Evolutionary conservation across 2,888 invertebrate genomes (phyloP).

Genomic region (Invenusta paracnida): DNA sequence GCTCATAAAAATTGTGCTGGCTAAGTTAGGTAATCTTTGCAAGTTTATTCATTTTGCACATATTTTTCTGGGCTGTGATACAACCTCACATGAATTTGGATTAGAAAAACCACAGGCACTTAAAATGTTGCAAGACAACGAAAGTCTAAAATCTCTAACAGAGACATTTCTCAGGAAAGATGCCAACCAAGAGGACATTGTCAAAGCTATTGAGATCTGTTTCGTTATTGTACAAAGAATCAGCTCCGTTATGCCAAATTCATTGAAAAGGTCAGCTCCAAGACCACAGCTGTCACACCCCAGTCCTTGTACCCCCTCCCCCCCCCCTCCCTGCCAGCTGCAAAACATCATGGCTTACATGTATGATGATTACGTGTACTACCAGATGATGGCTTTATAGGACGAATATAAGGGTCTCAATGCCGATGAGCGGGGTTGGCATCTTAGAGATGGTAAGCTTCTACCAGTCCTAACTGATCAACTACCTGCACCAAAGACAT

Average conservation of each 20-base stretch:
- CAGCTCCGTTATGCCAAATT: no score
- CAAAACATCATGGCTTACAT: not conserved
- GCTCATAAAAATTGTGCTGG: conserved; percentile 3
- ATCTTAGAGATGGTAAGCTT: not conserved
- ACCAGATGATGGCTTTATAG: not conserved
- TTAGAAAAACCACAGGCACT: not conserved
- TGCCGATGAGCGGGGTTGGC: not conserved
- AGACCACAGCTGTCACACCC: not conserved
- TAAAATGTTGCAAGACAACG: conserved; percentile 19
- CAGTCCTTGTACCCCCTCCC: not conserved
- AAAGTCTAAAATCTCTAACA: not conserved
- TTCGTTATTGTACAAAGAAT: not conserved
- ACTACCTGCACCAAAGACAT: not conserved
- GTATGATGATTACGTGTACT: not conserved
- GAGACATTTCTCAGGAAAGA: conserved; percentile 19
- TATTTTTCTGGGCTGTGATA: not conserved
- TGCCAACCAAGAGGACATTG: conserved; percentile 2
- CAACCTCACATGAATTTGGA: not conserved
- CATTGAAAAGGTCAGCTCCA: not conserved
- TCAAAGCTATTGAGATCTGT: conserved; percentile 8
- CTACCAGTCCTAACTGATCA: not conserved
- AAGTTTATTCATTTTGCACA: conserved; percentile 11
- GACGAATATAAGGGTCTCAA: not conserved
- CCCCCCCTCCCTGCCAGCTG: not conserved
- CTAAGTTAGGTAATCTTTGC: conserved; percentile 19